Conservation (phyloP, 2,797 vertebrate species). For the Hipposideros larvatus region DNA sequence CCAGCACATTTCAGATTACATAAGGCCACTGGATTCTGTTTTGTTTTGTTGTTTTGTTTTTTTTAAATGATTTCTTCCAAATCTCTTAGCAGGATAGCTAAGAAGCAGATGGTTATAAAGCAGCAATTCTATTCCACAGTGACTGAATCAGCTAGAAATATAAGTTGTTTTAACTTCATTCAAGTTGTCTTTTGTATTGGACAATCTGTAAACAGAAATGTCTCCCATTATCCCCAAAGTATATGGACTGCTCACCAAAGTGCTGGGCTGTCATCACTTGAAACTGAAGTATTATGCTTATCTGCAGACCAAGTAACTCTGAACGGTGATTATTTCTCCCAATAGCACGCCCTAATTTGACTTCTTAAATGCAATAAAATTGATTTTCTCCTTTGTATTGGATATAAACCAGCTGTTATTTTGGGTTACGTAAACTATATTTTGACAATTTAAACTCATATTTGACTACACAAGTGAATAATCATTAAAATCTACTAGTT, state of each 20-base stretch:
- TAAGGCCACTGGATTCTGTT: constrained; percentile 42
- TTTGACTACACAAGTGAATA: neutral
- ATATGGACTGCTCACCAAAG: constrained; percentile 2
- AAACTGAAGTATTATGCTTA: neutral
- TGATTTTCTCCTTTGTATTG: neutral
- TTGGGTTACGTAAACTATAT: neutral
- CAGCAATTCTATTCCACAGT: constrained; percentile 6
- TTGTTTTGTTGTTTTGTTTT: neutral
- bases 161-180: constrained; percentile 27
- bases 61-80: constrained; percentile 54
- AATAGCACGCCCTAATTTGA: neutral
- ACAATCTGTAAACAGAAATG: constrained; percentile 46
- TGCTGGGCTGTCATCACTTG: neutral
- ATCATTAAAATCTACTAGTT: neutral
- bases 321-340: neutral
- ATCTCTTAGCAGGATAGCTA: constrained; percentile 51
- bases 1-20: constrained; percentile 52
- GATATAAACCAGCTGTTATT: neutral
- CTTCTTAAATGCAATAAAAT: constrained; percentile 20
- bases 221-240: neutral
- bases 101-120: constrained; percentile 65
- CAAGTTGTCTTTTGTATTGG: constrained; percentile 19
- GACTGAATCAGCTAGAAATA: constrained; percentile 62
- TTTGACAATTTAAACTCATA: neutral
- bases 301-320: neutral